Evolutionary conservation across 2,888 invertebrate species (phyloP).

Genomic region (Coremacera marginata): DNA sequence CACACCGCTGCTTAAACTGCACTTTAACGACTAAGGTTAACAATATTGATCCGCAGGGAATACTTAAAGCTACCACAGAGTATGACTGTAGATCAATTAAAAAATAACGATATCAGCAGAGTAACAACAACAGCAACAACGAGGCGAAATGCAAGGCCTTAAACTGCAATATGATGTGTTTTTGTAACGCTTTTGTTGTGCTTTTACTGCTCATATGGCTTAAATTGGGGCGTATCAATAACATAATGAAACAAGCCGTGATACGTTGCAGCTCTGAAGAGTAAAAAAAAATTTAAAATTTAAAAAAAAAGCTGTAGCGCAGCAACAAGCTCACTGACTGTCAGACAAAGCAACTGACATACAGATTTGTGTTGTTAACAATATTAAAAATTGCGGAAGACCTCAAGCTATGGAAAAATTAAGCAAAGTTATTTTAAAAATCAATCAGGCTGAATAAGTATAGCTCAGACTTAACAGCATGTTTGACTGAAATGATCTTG

Average conservation of each 20-base stretch:
- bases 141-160: conserved; percentile 20
- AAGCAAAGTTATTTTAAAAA: not conserved
- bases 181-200: not conserved
- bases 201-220: conserved; percentile 8
- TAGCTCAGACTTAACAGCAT: too few relatives aligned
- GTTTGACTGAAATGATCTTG: too few relatives aligned
- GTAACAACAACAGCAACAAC: conserved; percentile 23
- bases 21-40: conserved; percentile 44
- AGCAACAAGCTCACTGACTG: not conserved
- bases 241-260: conserved; percentile 64
- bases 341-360: not conserved
- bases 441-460: too few relatives aligned
- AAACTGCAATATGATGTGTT: conserved; percentile 31
- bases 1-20: conserved; percentile 29
- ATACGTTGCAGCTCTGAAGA: conserved; percentile 5
- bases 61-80: not conserved
- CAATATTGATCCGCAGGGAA: conserved; percentile 13
- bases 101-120: conserved; percentile 64
- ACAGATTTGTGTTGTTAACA: conserved; percentile 9
- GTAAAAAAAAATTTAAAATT: not conserved
- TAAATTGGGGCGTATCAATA: conserved; percentile 64
- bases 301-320: not conserved
- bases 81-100: conserved; percentile 63
- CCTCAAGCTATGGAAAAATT: conserved; percentile 36
- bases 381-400: conserved; percentile 28